Evolutionary conservation across 2,797 vertebrate genomes (phyloP).

Genomic region (Hoplostethus atlanticus): DNA sequence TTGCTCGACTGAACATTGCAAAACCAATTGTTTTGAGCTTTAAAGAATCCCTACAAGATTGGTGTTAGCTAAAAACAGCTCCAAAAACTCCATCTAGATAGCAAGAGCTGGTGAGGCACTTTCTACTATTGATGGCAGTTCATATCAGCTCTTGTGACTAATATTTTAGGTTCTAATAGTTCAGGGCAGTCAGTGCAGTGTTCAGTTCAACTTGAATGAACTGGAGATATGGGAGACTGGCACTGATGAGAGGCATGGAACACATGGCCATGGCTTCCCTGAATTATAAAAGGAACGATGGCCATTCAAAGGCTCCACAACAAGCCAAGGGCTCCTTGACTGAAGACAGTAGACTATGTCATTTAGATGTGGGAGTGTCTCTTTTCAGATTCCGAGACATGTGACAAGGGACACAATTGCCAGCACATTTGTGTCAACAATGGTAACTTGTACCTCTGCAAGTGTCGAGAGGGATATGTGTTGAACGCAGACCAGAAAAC

Average conservation of each 20-base stretch:
- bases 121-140: no score
- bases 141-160: background rate
- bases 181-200: slow-evolving; percentile 4
- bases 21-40: no score
- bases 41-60: no score
- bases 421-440: slow-evolving; percentile 76
- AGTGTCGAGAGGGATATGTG: slow-evolving; percentile 74
- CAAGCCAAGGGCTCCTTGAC: background rate
- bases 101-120: background rate
- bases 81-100: background rate
- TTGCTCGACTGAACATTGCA: no score
- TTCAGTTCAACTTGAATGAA: slow-evolving; percentile 38
- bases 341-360: background rate
- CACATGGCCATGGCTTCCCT: no score
- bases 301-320: no score
- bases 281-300: no score
- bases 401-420: slow-evolving; percentile 70
- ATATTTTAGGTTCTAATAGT: slow-evolving; percentile 32
- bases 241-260: slow-evolving; percentile 43
- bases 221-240: background rate
- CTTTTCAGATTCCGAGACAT: slow-evolving; percentile 40
- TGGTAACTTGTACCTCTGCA: slow-evolving; percentile 64
- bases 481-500: slow-evolving; percentile 75
- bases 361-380: slow-evolving; percentile 25
- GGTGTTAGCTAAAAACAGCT: no score